A percentile compares a stretch with the other conserved stretches of the same genome.
These are phyloP conservation scores for Agriopis marginaria DNA, from an alignment of 2,888 invertebrate species.

Conservation along the genomic window DNA sequence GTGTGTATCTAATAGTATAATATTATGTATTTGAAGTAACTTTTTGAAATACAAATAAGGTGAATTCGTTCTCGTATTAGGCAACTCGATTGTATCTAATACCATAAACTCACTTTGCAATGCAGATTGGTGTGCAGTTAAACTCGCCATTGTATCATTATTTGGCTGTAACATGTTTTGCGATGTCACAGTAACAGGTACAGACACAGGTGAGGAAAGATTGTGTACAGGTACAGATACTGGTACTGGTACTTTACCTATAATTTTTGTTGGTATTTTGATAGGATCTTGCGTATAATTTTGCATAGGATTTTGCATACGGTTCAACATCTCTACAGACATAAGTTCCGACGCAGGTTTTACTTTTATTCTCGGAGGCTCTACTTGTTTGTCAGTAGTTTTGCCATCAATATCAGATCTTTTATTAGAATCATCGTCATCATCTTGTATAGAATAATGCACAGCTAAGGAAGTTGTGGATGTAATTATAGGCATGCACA, in stretches of 20 bases:
- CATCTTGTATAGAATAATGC: constrained; percentile 13
- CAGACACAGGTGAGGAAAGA: not conserved
- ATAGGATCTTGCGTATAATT: no score
- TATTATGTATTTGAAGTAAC: constrained; percentile 63
- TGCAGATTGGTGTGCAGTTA: not conserved
- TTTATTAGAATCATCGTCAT: not conserved
- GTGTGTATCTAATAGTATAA: constrained; percentile 58
- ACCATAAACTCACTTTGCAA: constrained; percentile 51
- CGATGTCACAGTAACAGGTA: not conserved
- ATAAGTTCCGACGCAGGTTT: constrained; percentile 74
- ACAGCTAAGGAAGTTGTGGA: constrained; percentile 67
- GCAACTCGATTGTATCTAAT: constrained; percentile 69
- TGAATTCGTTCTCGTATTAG: constrained; percentile 67
- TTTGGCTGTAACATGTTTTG: not conserved
- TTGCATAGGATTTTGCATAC: constrained; percentile 37
- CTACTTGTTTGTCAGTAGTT: constrained; percentile 29
- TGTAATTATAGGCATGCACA: constrained; percentile 68
- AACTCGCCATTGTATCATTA: not conserved
- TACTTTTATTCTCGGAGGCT: constrained; percentile 72
- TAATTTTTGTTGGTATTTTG: not conserved
- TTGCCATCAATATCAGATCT: constrained; percentile 1
- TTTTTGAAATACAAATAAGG: constrained; percentile 70
- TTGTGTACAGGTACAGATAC: constrained; percentile 17
- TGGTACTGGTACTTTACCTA: constrained; percentile 14
- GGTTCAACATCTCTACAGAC: constrained; percentile 58